These are phyloP conservation scores for Aramus guarauna DNA, from an alignment of 2,113 vertebrate species.

Conservation along the genomic window DNA sequence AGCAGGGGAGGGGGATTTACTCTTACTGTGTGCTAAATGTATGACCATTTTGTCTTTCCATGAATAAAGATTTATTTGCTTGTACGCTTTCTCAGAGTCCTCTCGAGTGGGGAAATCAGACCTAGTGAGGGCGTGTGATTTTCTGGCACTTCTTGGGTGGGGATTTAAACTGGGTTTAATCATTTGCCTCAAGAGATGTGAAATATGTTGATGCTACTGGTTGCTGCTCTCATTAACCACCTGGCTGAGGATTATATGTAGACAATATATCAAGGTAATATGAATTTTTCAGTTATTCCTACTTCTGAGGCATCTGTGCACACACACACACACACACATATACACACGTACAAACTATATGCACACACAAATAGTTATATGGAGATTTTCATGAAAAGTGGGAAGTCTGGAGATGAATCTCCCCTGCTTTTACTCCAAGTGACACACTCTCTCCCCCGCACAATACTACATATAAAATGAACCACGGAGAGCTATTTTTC, in stretches of 20 bases:
- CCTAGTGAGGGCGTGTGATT: background rate
- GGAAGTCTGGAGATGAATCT: background rate
- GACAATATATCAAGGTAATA: background rate
- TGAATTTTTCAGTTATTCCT: background rate
- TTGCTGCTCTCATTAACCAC: background rate
- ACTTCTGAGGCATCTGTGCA: background rate
- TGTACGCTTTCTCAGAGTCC: background rate
- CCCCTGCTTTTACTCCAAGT: background rate
- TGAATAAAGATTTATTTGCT: background rate
- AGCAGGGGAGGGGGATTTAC: background rate
- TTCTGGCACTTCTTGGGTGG: background rate
- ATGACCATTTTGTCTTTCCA: background rate
- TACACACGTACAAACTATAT: background rate
- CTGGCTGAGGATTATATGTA: background rate
- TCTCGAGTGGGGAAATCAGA: background rate
- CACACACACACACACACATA: background rate
- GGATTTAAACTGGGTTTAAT: background rate
- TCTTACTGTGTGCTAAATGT: background rate
- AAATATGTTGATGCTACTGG: background rate
- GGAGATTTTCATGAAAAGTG: background rate
- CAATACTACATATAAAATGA: background rate
- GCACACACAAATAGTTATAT: background rate
- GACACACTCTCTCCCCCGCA: background rate
- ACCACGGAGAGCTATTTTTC: slow-evolving; percentile 1
- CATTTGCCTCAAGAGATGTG: background rate